These are phyloP conservation scores for Cricetomys ansorgei DNA, from an alignment of 2,113 vertebrate genomes.

Conservation along the genomic window DNA sequence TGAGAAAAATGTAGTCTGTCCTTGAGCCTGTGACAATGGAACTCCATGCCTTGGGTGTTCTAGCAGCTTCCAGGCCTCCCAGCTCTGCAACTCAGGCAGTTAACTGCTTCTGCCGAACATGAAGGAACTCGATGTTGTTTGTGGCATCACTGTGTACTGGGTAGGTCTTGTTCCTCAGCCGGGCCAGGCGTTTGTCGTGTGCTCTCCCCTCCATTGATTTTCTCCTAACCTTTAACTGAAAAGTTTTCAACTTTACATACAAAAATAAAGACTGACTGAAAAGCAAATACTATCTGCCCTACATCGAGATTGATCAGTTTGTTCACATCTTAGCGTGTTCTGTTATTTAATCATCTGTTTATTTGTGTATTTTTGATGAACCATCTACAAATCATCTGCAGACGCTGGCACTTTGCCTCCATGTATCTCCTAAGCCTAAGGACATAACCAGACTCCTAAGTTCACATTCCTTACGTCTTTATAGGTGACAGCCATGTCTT, in stretches of 20 bases:
- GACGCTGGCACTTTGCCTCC: neutral
- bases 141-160: no score
- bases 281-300: neutral
- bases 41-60: neutral
- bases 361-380: neutral
- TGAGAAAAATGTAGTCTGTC: constrained; percentile 17
- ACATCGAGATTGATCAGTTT: neutral
- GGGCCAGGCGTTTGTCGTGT: neutral
- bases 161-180: neutral
- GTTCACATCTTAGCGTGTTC: neutral
- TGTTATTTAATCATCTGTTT: neutral
- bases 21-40: neutral
- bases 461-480: neutral
- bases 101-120: neutral
- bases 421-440: neutral
- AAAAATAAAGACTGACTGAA: neutral
- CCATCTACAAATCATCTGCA: neutral
- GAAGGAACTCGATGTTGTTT: no score
- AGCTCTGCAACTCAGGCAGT: no score
- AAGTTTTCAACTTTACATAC: neutral
- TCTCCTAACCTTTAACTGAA: neutral
- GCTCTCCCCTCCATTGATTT: neutral
- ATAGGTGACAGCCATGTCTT: neutral
- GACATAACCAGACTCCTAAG: neutral
- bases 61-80: neutral